A percentile compares a stretch with the other conserved stretches of the same genome.
phyloP scores from a whole-genome alignment of 92 coral and sea anemone species.

The Heliopora coerulea region DNA sequence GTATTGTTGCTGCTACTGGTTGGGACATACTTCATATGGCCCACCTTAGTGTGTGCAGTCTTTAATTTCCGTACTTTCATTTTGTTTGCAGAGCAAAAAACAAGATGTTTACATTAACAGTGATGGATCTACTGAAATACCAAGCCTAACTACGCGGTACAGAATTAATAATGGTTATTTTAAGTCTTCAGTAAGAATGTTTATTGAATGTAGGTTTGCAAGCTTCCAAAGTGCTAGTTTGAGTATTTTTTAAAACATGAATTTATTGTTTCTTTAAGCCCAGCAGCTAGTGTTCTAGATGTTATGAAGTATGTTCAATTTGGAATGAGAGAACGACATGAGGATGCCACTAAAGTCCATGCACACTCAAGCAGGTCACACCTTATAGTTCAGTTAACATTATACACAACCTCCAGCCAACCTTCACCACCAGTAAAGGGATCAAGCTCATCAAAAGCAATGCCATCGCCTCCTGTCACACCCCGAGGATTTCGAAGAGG shows the following conservation, averaged over 20 bases:
- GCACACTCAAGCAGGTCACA: conserved; percentile 99
- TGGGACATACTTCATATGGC: too few relatives aligned
- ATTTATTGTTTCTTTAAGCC: conserved; percentile 40
- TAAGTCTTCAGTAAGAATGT: too few relatives aligned
- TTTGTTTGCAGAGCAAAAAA: conserved; percentile 40
- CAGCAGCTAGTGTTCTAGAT: conserved; percentile 80
- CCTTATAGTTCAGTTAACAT: conserved; percentile 89
- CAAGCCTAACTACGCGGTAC: conserved; percentile 82
- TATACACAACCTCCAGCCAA: conserved; percentile 75
- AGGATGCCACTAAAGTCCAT: conserved; percentile 98
- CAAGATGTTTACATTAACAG: conserved; percentile 89
- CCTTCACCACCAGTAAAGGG: conserved; percentile 61
- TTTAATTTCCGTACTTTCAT: not conserved
- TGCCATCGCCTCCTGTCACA: conserved; percentile 96
- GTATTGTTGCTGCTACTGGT: too few relatives aligned
- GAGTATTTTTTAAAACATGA: not conserved
- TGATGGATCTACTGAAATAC: conserved; percentile 96
- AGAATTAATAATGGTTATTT: not conserved
- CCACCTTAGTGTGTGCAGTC: too few relatives aligned
- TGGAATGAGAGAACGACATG: conserved; percentile 96
- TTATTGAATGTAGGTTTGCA: too few relatives aligned
- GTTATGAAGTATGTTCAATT: conserved; percentile 88
- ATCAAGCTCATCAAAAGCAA: conserved; percentile 61
- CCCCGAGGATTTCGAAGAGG: conserved; percentile 77
- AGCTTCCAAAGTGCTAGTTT: too few relatives aligned